phyloP scores from a whole-genome alignment of 2,797 vertebrate species.

The Acanthurus tractus region DNA sequence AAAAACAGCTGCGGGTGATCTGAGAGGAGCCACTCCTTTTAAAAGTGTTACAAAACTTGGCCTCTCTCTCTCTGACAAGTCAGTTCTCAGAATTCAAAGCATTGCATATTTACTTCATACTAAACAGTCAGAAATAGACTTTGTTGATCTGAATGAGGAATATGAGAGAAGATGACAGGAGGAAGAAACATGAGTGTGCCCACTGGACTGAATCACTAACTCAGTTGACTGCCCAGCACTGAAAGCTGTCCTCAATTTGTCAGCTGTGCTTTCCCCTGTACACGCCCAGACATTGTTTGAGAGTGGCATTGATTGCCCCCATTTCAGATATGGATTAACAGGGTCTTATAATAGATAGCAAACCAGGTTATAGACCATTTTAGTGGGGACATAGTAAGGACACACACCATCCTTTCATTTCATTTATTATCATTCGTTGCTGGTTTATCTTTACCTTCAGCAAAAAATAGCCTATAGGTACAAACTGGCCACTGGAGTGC shows the following conservation, averaged over 20 bases:
- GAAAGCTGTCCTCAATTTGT: constrained; percentile 71
- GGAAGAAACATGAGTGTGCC: constrained; percentile 14
- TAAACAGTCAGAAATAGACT: constrained; percentile 4
- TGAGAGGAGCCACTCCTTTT: constrained; percentile 64
- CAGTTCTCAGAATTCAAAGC: constrained; percentile 8
- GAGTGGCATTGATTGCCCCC: constrained; percentile 75
- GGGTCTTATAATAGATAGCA: constrained; percentile 45
- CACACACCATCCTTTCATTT: not conserved
- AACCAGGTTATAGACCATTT: constrained; percentile 50
- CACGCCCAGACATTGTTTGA: constrained; percentile 41
- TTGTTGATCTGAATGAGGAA: constrained; percentile 28
- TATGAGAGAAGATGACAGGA: constrained; percentile 37
- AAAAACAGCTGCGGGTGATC: constrained; percentile 61
- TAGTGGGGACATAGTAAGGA: constrained; percentile 16
- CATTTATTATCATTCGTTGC: not conserved
- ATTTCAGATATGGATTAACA: constrained; percentile 73
- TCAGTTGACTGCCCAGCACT: constrained; percentile 47
- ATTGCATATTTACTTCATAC: not conserved
- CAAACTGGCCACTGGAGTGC: not conserved
- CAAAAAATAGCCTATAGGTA: not conserved
- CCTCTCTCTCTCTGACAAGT: constrained; percentile 22
- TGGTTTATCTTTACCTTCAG: not conserved
- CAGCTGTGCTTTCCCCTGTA: constrained; percentile 41
- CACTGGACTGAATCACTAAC: constrained; percentile 44
- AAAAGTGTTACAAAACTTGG: constrained; percentile 37